A percentile compares a stretch with the other conserved stretches of the same genome.
phyloP scores from a whole-genome alignment of 35 echinoderm and acorn worm species.

The Lytechinus pictus region DNA sequence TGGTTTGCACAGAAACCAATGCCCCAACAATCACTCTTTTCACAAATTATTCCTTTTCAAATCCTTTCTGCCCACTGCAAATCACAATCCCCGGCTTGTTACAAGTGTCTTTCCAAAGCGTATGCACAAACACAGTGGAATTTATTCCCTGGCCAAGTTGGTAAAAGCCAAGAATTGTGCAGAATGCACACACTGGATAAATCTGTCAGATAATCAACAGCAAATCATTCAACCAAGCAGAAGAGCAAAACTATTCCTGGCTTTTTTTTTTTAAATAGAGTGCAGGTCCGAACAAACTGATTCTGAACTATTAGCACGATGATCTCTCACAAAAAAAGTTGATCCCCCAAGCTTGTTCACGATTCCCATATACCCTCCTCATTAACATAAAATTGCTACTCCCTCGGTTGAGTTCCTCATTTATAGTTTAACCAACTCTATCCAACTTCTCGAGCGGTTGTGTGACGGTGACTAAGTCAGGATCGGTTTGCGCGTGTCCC shows the following conservation, averaged over 20 bases:
- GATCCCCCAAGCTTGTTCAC: not conserved
- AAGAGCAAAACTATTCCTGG: not conserved
- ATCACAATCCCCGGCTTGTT: not conserved
- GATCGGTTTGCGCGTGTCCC: not conserved
- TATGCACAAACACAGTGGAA: not conserved
- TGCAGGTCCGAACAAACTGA: not conserved
- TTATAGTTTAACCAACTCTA: not conserved
- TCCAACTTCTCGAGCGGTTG: not conserved
- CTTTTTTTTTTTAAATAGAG: not conserved
- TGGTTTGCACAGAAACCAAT: not conserved
- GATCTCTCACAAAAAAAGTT: not conserved
- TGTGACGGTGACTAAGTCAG: slow-evolving; percentile 8
- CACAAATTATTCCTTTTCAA: slow-evolving; percentile 12
- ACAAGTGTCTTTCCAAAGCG: not conserved
- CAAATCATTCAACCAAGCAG: not conserved
- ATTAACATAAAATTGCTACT: slow-evolving; percentile 14
- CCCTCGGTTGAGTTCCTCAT: not conserved
- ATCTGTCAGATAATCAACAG: not conserved
- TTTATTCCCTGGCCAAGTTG: not conserved
- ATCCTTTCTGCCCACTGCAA: not conserved
- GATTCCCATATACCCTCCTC: not conserved
- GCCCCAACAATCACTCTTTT: not conserved
- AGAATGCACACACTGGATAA: not conserved
- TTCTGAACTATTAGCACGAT: not conserved
- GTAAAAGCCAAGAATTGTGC: not conserved